Conservation (phyloP, 2,797 vertebrate species). For the Botia kubotai region DNA sequence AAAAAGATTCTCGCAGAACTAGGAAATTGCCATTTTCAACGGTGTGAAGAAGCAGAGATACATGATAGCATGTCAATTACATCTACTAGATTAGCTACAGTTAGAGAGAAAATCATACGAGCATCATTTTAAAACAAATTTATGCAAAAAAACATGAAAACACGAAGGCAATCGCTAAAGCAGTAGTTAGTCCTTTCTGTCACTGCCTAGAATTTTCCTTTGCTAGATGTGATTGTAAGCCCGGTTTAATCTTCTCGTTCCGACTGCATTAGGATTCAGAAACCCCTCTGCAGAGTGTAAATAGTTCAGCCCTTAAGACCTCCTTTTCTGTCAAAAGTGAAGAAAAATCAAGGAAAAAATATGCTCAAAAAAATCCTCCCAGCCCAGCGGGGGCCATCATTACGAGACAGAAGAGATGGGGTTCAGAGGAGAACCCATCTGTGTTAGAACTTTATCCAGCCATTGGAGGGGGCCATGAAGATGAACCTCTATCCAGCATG, state of each 20-base stretch:
- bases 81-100: conserved; percentile 72
- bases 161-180: conserved; percentile 65
- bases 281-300: conserved; percentile 79
- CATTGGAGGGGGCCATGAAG: conserved; percentile 90
- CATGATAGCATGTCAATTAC: conserved; percentile 64
- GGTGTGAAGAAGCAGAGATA: conserved; percentile 70
- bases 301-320: conserved; percentile 82
- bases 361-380: conserved; percentile 58
- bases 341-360: conserved; percentile 57
- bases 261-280: conserved; percentile 64
- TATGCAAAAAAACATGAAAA: conserved; percentile 55
- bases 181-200: conserved; percentile 73
- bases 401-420: conserved; percentile 98
- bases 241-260: conserved; percentile 59
- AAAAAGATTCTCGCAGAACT: conserved; percentile 67
- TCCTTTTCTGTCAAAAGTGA: conserved; percentile 63
- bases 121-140: conserved; percentile 70
- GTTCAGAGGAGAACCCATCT: conserved; percentile 94
- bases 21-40: conserved; percentile 70
- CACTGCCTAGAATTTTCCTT: conserved; percentile 63
- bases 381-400: conserved; percentile 69
- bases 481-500: conserved; percentile 92
- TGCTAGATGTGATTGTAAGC: conserved; percentile 58
- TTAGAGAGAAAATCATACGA: conserved; percentile 66
- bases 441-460: conserved; percentile 92